Conservation (phyloP, 2,797 vertebrate species). For the Pitangus sulphuratus region DNA sequence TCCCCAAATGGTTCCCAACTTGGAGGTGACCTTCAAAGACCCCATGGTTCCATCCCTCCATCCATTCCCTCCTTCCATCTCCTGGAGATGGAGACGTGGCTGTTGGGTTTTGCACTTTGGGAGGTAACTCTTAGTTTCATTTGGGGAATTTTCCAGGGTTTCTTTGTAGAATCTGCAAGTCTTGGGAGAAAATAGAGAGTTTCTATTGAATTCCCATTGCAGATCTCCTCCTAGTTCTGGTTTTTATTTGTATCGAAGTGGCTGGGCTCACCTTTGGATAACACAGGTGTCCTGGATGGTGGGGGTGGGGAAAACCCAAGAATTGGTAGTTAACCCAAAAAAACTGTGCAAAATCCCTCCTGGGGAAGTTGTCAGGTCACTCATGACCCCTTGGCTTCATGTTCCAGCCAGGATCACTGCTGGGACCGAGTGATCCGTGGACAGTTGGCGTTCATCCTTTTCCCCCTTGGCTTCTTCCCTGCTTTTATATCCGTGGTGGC, state of each 20-base stretch:
- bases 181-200: accelerated
- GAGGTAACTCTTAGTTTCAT: neutral
- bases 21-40: neutral
- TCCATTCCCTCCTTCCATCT: neutral
- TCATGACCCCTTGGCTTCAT: neutral
- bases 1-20: neutral
- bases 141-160: neutral
- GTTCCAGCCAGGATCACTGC: neutral
- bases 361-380: accelerated
- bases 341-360: neutral
- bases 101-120: neutral
- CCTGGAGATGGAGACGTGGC: neutral
- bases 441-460: neutral
- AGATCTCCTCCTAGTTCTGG: neutral
- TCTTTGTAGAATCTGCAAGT: neutral
- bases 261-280: neutral
- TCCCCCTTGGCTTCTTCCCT: neutral
- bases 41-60: neutral
- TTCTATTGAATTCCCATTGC: neutral
- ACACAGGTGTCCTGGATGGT: accelerated
- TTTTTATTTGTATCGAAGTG: accelerated
- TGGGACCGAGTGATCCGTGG: accelerated
- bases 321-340: neutral
- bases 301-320: neutral
- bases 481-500: neutral